phyloP scores from a whole-genome alignment of 2,113 vertebrate species.

The Perognathus longimembris region DNA sequence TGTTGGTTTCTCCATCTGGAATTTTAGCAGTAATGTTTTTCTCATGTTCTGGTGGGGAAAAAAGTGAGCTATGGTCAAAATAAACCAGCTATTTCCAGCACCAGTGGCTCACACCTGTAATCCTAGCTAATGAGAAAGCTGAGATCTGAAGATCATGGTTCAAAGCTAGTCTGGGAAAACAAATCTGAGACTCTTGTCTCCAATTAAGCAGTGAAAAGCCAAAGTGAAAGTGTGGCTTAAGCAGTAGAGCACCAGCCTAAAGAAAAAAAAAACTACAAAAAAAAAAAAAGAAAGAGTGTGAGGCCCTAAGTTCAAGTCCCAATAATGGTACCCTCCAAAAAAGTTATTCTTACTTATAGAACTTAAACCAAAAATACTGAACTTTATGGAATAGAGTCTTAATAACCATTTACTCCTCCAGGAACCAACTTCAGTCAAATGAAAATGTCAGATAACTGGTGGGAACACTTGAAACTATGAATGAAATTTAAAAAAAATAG shows the following conservation, averaged over 20 bases:
- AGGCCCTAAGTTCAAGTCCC: too few relatives aligned
- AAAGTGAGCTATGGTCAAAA: not conserved
- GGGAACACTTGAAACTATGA: not conserved
- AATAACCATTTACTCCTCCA: slow-evolving; percentile 3
- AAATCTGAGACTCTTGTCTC: too few relatives aligned
- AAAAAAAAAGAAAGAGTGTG: not conserved
- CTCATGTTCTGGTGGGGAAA: not conserved
- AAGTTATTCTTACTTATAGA: not conserved
- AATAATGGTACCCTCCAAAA: not conserved
- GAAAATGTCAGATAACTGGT: not conserved
- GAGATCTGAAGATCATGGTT: too few relatives aligned
- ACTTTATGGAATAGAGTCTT: not conserved
- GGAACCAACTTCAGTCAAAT: not conserved
- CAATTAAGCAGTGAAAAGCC: too few relatives aligned
- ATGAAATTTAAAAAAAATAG: not conserved
- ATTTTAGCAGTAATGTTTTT: not conserved
- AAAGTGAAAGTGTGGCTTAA: too few relatives aligned
- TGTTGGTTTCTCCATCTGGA: not conserved
- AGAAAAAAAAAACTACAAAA: not conserved
- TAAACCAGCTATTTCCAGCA: not conserved
- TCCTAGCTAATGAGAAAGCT: too few relatives aligned
- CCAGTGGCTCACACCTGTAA: too few relatives aligned
- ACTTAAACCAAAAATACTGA: not conserved
- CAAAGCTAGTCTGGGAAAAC: too few relatives aligned
- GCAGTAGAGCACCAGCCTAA: too few relatives aligned